Conservation (phyloP, 2,797 vertebrate species). For the Liasis olivaceus region DNA sequence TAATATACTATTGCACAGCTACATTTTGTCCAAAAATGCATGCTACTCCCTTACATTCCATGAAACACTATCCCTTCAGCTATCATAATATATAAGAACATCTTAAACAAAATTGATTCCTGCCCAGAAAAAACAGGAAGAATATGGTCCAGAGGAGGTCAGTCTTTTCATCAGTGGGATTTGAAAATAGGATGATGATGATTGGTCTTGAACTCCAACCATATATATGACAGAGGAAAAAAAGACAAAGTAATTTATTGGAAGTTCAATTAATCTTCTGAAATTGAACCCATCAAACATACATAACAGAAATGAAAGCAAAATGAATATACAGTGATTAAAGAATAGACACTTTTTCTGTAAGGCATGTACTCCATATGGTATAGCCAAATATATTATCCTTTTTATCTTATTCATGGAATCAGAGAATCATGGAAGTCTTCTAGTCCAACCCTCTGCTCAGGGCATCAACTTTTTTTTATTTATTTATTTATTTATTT, state of each 20-base stretch:
- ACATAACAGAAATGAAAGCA: slow-evolving; percentile 32
- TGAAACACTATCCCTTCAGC: not conserved
- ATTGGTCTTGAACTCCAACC: slow-evolving; percentile 19
- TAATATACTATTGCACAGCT: not conserved
- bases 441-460: not conserved
- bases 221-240: too few relatives aligned
- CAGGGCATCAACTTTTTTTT: not conserved
- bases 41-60: not conserved
- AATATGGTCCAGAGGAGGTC: slow-evolving; percentile 28
- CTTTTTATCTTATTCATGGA: not conserved
- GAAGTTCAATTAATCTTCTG: slow-evolving; percentile 61
- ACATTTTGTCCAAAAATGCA: not conserved
- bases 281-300: slow-evolving; percentile 55
- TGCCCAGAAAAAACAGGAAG: not conserved
- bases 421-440: not conserved
- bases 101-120: not conserved
- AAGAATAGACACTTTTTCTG: slow-evolving; percentile 47
- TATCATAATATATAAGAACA: slow-evolving; percentile 5
- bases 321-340: slow-evolving; percentile 34
- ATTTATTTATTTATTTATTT: too few relatives aligned
- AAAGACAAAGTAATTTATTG: slow-evolving; percentile 42
- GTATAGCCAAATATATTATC: not conserved
- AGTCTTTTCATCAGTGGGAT: slow-evolving; percentile 24
- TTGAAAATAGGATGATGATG: slow-evolving; percentile 12
- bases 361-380: slow-evolving; percentile 6